Evolutionary conservation across 2,113 vertebrate genomes (phyloP).

Genomic region (Anhinga anhinga): DNA sequence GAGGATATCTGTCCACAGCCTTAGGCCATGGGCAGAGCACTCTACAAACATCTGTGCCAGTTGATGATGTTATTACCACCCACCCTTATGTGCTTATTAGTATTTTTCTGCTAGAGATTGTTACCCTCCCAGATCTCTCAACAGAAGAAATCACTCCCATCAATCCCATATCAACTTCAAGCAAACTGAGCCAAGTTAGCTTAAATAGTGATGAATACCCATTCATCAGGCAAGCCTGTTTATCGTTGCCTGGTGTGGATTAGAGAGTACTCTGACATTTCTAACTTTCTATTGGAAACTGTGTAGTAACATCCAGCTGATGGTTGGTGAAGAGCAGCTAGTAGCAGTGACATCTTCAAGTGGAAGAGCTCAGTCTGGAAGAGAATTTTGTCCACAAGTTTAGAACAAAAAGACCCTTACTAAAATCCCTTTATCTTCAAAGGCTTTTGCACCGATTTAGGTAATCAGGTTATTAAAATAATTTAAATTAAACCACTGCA

Average conservation of each 20-base stretch:
- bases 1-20: not conserved
- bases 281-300: not conserved
- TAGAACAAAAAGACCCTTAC: not conserved
- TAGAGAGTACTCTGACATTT: not conserved
- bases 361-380: not conserved
- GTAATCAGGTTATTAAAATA: slow-evolving; percentile 20
- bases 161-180: not conserved
- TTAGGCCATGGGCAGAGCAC: not conserved
- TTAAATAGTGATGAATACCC: not conserved
- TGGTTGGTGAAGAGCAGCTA: not conserved
- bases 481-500: not conserved
- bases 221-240: not conserved
- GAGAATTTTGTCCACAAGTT: not conserved
- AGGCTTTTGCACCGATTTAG: not conserved
- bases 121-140: not conserved
- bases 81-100: not conserved
- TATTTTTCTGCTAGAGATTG: not conserved
- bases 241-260: not conserved
- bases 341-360: not conserved
- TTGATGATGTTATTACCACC: not conserved
- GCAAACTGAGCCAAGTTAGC: not conserved
- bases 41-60: not conserved
- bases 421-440: not conserved
- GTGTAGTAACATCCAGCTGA: not conserved
- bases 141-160: not conserved